Conservation (phyloP, 1,140 invertebrate species). For the Diuraphis noxia region DNA sequence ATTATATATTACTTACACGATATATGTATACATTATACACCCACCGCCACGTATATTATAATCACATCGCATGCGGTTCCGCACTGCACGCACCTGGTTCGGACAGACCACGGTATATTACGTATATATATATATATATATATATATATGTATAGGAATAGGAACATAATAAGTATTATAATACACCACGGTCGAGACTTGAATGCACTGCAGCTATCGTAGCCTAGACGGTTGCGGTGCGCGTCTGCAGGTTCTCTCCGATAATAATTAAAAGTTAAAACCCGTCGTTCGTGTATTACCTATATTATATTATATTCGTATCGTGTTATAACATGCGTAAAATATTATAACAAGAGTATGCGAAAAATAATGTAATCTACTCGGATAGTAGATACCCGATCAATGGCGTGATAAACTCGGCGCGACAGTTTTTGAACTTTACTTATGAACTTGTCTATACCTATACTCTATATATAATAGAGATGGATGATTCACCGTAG, state of each 20-base stretch:
- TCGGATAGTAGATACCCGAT: no score
- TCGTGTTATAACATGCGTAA: not conserved
- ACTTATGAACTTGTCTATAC: not conserved
- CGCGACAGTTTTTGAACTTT: not conserved
- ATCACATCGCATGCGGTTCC: not conserved
- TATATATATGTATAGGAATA: not conserved
- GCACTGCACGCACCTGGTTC: slow-evolving; percentile 24
- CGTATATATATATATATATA: not conserved
- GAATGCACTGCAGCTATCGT: not conserved
- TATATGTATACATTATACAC: not conserved
- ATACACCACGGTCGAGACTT: not conserved
- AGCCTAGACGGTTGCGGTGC: not conserved
- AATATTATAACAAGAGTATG: not conserved
- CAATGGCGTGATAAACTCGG: not conserved
- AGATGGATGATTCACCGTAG: no score
- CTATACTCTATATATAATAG: no score
- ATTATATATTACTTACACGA: not conserved
- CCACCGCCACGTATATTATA: not conserved
- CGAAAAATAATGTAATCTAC: not conserved
- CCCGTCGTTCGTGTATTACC: not conserved
- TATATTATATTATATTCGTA: not conserved
- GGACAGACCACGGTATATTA: not conserved
- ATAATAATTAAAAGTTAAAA: slow-evolving; percentile 42
- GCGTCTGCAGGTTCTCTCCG: not conserved
- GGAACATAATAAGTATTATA: not conserved